Base-by-base conservation (phyloP, 2,113 vertebrate genomes). In the Gopherus evgoodei region DNA sequence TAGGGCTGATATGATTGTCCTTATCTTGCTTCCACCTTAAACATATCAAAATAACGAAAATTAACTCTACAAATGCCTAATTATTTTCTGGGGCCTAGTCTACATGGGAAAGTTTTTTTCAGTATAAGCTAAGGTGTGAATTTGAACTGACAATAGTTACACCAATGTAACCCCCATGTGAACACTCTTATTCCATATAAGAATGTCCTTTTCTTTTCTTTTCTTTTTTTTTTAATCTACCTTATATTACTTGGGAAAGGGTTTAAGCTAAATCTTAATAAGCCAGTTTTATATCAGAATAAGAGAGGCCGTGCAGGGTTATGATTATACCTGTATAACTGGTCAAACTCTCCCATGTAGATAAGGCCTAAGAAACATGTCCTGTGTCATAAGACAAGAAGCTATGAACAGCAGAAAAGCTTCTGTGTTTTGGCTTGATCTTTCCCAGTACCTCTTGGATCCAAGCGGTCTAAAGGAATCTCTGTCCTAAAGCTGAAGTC, bases 341-440 rank as follows among this genome's bases (percentile, higher is more conserved):
- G 14, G 62, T n/a, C 14, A 35, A 69, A 69, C 16, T 69, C 14
- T n/a, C 62, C 31, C 78, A 96, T 95, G 96, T 94, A 95, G 89
- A 35, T 87, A 56, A 83, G 89, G 83, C 88, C 95, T 44, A 76
- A 76, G 72, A 12, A 42, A 12, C 22, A 44, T 24, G 38, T 76
- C 24, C 95, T 95, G 96, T 96, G 95, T 91, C 93, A 95, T 62
- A 72, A 95, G 87, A 91, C 54, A 57, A 92, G 89, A 96, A 94
- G 94, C 97, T 96, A 84, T 95, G 85, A 86, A 0, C 8, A 87
- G 56, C 72, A 79, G 81, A 96, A 94, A 95, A 94, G 72, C 57
- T 81, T 97, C 94, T 93, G 96, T 89, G 90, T 92, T 96, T 96
- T 95, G 62, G 86, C 83, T 94, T 87, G 96, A 83, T 95, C 59